Evolutionary conservation across 1,140 invertebrate genomes (phyloP).

Genomic region (Zaprionus lachaisei): DNA sequence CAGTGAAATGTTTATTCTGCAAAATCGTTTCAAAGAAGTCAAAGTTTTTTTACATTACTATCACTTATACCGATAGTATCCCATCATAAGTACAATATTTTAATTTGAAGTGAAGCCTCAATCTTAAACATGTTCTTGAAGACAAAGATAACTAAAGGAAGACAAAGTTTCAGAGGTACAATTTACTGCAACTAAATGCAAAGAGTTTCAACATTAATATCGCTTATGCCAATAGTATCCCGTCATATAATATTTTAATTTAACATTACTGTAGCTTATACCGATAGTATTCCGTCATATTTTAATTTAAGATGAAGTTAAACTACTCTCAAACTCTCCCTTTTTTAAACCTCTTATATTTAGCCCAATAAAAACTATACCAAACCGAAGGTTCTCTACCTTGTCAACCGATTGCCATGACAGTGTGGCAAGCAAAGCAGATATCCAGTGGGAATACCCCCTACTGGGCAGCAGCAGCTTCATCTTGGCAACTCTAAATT

Average conservation of each 20-base stretch:
- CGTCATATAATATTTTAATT: too few relatives aligned
- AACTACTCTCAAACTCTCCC: background rate
- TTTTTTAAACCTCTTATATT: background rate
- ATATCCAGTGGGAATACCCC: background rate
- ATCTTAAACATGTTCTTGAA: too few relatives aligned
- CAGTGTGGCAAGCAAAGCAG: background rate
- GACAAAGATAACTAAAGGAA: too few relatives aligned
- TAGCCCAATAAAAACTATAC: background rate
- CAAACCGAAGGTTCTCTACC: background rate
- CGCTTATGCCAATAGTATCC: background rate
- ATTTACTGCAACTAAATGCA: too few relatives aligned
- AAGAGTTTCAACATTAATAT: background rate
- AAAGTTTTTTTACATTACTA: too few relatives aligned
- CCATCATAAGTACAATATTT: too few relatives aligned
- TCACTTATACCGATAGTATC: too few relatives aligned
- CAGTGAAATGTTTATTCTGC: too few relatives aligned
- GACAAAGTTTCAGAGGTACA: too few relatives aligned
- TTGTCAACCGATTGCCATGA: conserved; percentile 1
- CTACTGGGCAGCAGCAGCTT: background rate
- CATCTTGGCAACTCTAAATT: conserved; percentile 11
- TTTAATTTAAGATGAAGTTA: background rate
- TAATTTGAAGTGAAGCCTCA: too few relatives aligned
- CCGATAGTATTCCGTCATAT: background rate
- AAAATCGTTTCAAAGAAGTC: too few relatives aligned
- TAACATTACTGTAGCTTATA: background rate